phyloP scores from a whole-genome alignment of 2,797 vertebrate genomes.

The Tympanoctomys barrerae region DNA sequence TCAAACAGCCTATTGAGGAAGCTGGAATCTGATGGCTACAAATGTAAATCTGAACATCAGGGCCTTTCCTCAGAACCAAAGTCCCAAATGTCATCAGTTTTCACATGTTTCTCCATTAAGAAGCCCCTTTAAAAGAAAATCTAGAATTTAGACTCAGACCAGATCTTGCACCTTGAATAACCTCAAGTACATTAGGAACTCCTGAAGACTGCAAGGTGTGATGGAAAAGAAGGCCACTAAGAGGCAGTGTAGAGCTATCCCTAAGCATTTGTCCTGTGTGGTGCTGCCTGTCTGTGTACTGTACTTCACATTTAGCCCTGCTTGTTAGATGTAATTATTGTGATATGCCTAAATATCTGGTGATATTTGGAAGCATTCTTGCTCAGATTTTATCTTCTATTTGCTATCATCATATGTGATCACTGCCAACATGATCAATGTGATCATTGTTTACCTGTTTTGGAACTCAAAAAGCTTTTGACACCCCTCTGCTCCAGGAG shows the following conservation, averaged over 20 bases:
- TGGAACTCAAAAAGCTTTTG: constrained; percentile 34
- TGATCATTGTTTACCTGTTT: constrained; percentile 57
- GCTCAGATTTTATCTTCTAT: constrained; percentile 24
- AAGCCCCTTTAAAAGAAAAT: neutral
- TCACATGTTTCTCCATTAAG: neutral
- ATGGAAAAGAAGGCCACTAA: neutral
- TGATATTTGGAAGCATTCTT: neutral
- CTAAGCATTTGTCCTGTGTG: neutral
- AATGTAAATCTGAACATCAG: neutral
- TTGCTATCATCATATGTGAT: neutral
- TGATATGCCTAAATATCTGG: neutral
- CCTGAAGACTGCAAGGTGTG: neutral
- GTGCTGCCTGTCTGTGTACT: neutral
- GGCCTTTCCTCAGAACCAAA: neutral
- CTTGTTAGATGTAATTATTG: neutral
- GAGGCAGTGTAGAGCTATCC: neutral
- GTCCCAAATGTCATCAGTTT: neutral
- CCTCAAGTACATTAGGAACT: neutral
- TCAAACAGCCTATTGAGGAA: neutral
- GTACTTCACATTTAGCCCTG: neutral
- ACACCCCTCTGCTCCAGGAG: neutral
- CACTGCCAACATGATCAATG: neutral
- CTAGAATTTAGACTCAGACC: neutral
- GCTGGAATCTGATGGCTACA: neutral
- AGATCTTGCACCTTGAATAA: neutral